Conservation (phyloP, 2,888 invertebrate genomes). For the Thecocarcelia acutangulata region DNA sequence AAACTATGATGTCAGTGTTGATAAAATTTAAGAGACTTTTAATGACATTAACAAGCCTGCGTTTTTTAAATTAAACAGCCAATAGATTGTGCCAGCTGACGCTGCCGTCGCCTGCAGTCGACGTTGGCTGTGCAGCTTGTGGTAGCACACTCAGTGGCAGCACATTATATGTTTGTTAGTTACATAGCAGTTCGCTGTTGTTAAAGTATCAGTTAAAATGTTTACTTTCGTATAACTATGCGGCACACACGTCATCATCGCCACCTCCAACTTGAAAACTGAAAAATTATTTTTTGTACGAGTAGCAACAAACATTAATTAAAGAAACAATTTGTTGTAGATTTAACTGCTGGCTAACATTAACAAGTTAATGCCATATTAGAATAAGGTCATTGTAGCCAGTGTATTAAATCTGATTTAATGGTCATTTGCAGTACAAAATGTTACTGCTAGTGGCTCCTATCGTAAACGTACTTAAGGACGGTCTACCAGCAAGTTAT, state of each 20-base stretch:
- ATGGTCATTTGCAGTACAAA: conserved; percentile 23
- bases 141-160: conserved; percentile 9
- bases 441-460: conserved; percentile 15
- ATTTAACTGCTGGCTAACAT: conserved; percentile 51
- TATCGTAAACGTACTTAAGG: too few relatives aligned
- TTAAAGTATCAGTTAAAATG: conserved; percentile 15
- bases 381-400: conserved; percentile 68
- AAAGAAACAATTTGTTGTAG: conserved; percentile 36
- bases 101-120: conserved; percentile 19
- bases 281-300: neutral
- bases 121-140: conserved; percentile 1
- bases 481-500: too few relatives aligned
- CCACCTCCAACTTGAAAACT: conserved; percentile 66
- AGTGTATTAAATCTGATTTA: conserved; percentile 62
- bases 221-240: conserved; percentile 50
- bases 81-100: neutral
- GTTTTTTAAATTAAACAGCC: conserved; percentile 70
- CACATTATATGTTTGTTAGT: neutral
- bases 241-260: conserved; percentile 68
- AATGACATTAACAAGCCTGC: conserved; percentile 64
- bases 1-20: conserved; percentile 69
- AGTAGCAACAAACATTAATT: conserved; percentile 14
- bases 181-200: conserved; percentile 19
- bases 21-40: conserved; percentile 49
- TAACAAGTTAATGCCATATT: conserved; percentile 65